Percentiles rank a stretch among this genome's conserved stretches.
phyloP scores from a whole-genome alignment of 2,888 invertebrate species.

The Acrocyrtus sp. region DNA sequence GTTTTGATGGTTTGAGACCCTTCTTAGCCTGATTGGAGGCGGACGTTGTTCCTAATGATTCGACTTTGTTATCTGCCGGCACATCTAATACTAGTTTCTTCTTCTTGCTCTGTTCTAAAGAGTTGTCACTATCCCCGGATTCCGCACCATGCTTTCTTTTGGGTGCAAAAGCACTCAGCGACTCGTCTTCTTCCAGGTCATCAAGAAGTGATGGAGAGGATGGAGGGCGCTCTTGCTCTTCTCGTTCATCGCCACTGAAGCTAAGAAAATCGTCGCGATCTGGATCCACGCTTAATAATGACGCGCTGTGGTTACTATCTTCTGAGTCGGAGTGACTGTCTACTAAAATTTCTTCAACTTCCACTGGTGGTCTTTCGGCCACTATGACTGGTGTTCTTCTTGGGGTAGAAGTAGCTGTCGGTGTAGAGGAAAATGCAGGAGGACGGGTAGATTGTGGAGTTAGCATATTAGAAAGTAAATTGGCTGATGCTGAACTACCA shows the following conservation, averaged over 20 bases:
- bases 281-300: slow-evolving; percentile 28
- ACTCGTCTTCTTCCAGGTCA: not conserved
- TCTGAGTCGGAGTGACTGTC: too few species aligned
- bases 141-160: slow-evolving; percentile 19
- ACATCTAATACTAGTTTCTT: not conserved
- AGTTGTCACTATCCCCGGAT: slow-evolving; percentile 16
- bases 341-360: not conserved
- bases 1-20: too few species aligned
- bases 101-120: slow-evolving; percentile 20
- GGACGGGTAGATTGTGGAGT: not conserved
- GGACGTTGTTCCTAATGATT: too few species aligned
- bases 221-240: too few species aligned
- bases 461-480: not conserved
- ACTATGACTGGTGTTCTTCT: not conserved
- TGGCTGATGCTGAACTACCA: not conserved
- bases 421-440: not conserved
- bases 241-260: slow-evolving; percentile 26
- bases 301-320: slow-evolving; percentile 44
- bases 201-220: slow-evolving; percentile 1
- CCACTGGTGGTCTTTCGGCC: not conserved
- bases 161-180: not conserved
- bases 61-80: too few species aligned
- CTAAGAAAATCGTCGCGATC: slow-evolving; percentile 15
- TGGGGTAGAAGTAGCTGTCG: not conserved
- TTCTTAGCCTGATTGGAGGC: too few species aligned